phyloP scores from a whole-genome alignment of 1,140 invertebrate species.

The Achatina immaculata region DNA sequence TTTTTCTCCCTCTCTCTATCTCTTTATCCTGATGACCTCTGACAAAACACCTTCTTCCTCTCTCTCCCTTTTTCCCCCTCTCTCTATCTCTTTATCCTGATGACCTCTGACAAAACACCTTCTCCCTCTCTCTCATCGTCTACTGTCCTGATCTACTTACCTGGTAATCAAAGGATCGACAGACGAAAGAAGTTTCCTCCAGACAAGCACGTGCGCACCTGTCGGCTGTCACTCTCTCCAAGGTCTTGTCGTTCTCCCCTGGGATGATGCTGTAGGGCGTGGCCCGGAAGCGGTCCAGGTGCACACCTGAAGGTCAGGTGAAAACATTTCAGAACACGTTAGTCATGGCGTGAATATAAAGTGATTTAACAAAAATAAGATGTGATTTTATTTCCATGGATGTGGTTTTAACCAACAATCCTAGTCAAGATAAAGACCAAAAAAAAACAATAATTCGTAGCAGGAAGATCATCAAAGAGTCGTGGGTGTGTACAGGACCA shows the following conservation, averaged over 20 bases:
- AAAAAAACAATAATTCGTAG: too few relatives aligned
- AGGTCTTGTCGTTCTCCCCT: conserved; percentile 63
- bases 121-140: neutral
- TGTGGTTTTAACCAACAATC: too few relatives aligned
- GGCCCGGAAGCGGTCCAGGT: conserved; percentile 61
- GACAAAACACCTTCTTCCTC: neutral
- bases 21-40: conserved; percentile 13
- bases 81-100: neutral
- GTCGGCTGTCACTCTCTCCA: conserved; percentile 58
- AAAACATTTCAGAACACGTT: neutral
- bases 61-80: neutral
- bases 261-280: conserved; percentile 63
- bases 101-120: neutral
- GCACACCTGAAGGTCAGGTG: conserved; percentile 59
- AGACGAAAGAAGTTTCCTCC: conserved; percentile 63
- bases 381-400: too few relatives aligned
- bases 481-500: too few relatives aligned
- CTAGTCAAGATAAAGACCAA: too few relatives aligned
- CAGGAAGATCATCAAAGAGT: too few relatives aligned
- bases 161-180: conserved; percentile 69
- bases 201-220: conserved; percentile 65
- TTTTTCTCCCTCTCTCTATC: conserved; percentile 15
- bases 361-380: too few relatives aligned
- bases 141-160: conserved; percentile 41
- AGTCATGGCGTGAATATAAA: too few relatives aligned